These are phyloP conservation scores for Cheiracanthium punctorium DNA, from an alignment of 2,888 invertebrate species.

Conservation along the genomic window DNA sequence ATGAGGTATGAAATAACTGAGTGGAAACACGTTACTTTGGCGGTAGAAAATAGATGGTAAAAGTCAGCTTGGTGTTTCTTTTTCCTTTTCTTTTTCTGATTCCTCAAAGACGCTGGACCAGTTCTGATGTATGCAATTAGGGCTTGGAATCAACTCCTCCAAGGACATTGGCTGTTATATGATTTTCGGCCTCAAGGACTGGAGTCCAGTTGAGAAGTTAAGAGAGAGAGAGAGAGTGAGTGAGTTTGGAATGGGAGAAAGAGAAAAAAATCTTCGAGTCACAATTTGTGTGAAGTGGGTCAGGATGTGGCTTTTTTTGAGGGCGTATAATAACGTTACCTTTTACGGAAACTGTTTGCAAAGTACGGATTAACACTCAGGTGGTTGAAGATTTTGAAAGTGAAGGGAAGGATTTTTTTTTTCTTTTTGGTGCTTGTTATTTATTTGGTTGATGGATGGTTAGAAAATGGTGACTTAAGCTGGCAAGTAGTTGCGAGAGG, in stretches of 20 bases:
- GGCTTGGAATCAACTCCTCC: conserved; percentile 46
- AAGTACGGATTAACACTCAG: not conserved
- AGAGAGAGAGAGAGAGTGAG: not conserved
- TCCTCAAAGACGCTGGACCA: conserved; percentile 56
- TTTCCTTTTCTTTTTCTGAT: conserved; percentile 26
- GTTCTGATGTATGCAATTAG: conserved; percentile 67
- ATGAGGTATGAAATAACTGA: conserved; percentile 50
- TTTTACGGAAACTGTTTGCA: conserved; percentile 42
- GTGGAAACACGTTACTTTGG: conserved; percentile 26
- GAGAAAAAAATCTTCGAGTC: conserved; percentile 43
- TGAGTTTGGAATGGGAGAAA: not conserved
- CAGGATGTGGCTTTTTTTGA: conserved; percentile 55
- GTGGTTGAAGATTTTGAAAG: not conserved
- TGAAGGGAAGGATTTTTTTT: not conserved
- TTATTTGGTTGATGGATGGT: not conserved
- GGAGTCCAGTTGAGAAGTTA: not conserved
- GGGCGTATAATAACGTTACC: conserved; percentile 43
- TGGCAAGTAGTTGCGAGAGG: no score
- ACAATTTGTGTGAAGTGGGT: conserved; percentile 55
- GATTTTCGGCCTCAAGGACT: conserved; percentile 20
- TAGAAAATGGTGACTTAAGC: no score
- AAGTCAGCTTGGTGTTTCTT: conserved; percentile 18
- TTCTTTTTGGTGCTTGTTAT: no score
- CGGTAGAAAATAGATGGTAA: conserved; percentile 12
- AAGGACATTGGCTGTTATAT: conserved; percentile 47